Evolutionary conservation across 2,888 invertebrate species (phyloP), one percentile per base, ranked within the genome.

Genomic region (Heliconius cydno): DNA sequence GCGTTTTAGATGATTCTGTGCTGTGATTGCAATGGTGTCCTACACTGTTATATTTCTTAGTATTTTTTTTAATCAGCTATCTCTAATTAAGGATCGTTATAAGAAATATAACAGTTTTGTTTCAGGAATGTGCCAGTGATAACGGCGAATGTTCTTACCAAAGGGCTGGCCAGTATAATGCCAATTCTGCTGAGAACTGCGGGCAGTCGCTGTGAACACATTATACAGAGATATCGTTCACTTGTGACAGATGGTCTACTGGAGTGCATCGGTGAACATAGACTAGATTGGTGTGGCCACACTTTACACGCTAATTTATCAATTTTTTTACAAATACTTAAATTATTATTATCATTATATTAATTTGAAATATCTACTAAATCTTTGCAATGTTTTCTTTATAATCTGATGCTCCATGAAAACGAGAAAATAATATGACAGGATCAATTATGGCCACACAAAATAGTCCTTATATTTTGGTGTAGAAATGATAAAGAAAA

Each of bases 121-220:
- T 85, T 89, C 89, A 82, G 90, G 93, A 92, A 88, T 87, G 93
- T 94, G 94, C 94, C 94, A 92, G 92, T 94, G 94, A 90, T 89
- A 88, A 91, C 88, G 94, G 95, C 95, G 92, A 91, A 92, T 89
- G 87, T 92, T 94, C 98, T 98, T 98, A 98, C 98, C 98, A 98
- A 96, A 96, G 98, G 98, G 97, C 97, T 98, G 97, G 98, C 98
- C 97, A 98, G 97, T 96, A 98, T 97, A 96, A 98, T 97, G 97
- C 98, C 98, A 97, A 98, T 98, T 97, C 98, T 97, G 97, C 97
- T 98, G 96, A 98, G 97, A 96, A 98, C 98, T 96, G 98, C 98
- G 96, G 98, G 98, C 96, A 98, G 97, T 96, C 98, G 98, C 98
- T 98, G 98, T 95, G 97, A 96, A 96, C 94, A 96, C 96, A 96